Percentiles rank a stretch among this genome's conserved stretches.
These are phyloP conservation scores for Leptodactylus fuscus DNA, from an alignment of 2,113 vertebrate genomes.

Conservation along the genomic window DNA sequence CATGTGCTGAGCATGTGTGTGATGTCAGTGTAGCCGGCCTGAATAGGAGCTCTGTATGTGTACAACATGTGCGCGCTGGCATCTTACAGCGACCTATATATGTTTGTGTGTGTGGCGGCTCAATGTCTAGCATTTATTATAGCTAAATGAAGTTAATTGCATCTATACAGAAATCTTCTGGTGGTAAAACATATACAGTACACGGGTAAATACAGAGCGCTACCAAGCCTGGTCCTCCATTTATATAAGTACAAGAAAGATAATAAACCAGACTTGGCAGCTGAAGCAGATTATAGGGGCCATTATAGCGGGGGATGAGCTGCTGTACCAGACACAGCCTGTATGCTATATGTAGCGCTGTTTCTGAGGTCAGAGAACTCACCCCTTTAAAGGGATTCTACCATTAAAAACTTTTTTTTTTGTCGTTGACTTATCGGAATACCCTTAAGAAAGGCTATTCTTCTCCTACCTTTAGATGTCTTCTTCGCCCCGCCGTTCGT, in stretches of 20 bases:
- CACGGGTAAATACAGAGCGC: neutral
- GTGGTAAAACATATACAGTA: neutral
- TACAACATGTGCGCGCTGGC: constrained; percentile 18
- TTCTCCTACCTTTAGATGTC: too few relatives aligned
- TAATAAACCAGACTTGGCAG: neutral
- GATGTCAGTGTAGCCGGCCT: neutral
- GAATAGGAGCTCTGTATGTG: constrained; percentile 36
- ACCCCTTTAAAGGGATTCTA: too few relatives aligned
- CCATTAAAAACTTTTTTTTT: too few relatives aligned
- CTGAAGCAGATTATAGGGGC: neutral
- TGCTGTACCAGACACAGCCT: too few relatives aligned
- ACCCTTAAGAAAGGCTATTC: too few relatives aligned
- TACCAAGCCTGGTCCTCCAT: neutral
- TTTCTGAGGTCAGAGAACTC: too few relatives aligned
- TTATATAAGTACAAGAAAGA: neutral
- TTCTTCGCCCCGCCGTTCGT: too few relatives aligned
- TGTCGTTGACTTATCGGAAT: too few relatives aligned
- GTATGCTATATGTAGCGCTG: too few relatives aligned
- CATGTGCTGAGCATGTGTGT: constrained; percentile 55
- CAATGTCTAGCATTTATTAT: constrained; percentile 14
- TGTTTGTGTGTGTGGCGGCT: constrained; percentile 30
- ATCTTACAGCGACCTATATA: constrained; percentile 7
- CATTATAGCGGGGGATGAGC: too few relatives aligned
- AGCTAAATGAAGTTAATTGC: neutral
- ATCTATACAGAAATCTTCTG: neutral